Conservation (phyloP, 2,888 invertebrate genomes). For the Lepeophtheirus nordmannii region DNA sequence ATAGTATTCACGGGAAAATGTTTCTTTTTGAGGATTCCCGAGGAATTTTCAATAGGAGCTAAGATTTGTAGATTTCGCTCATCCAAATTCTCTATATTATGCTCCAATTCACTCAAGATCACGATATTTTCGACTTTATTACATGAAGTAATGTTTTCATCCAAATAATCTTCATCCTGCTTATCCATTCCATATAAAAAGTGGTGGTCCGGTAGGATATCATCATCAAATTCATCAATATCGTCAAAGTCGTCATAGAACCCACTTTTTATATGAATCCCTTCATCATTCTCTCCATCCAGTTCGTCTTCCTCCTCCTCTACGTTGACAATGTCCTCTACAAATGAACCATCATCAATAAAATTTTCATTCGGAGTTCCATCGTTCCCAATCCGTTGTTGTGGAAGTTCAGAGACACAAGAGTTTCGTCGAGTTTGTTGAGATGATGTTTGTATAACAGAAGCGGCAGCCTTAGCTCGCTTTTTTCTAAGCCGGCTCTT, state of each 20-base stretch:
- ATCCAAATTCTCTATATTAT: constrained; percentile 42
- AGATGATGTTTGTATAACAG: neutral
- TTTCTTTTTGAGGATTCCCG: too few relatives aligned
- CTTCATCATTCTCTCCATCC: constrained; percentile 23
- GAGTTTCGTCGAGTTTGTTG: neutral
- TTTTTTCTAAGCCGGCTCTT: neutral
- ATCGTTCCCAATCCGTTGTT: neutral
- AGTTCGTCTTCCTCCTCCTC: constrained; percentile 21
- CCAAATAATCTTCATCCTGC: constrained; percentile 36
- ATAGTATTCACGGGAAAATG: too few relatives aligned
- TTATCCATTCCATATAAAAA: constrained; percentile 46
- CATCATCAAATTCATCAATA: neutral
- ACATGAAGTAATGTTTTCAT: constrained; percentile 60
- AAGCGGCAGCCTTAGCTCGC: neutral
- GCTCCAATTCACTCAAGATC: constrained; percentile 71
- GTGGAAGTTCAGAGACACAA: neutral
- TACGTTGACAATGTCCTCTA: neutral
- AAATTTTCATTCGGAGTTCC: neutral
- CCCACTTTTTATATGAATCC: constrained; percentile 15
- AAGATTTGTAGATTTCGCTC: too few relatives aligned
- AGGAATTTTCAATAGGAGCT: too few relatives aligned
- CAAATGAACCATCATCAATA: neutral
- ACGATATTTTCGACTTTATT: constrained; percentile 71
- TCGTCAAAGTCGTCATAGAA: constrained; percentile 1
- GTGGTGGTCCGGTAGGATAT: neutral